These are phyloP conservation scores for Aricia artaxerxes DNA, from an alignment of 2,888 invertebrate species.

Conservation along the genomic window DNA sequence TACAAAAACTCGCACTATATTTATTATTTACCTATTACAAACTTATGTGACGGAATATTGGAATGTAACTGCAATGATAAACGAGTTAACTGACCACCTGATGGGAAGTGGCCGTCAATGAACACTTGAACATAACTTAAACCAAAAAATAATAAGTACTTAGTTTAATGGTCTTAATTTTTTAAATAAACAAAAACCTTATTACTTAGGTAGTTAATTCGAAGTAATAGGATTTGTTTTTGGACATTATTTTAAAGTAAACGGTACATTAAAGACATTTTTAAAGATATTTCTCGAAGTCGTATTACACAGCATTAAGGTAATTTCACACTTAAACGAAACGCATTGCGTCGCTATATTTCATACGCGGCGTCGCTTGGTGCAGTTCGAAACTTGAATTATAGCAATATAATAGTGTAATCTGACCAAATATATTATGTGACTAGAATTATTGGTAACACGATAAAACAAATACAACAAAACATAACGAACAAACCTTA, in stretches of 20 bases:
- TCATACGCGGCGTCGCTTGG: too few species aligned
- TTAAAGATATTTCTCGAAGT: background rate
- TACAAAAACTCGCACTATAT: constrained; percentile 20
- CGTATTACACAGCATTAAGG: background rate
- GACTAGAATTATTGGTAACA: constrained; percentile 32
- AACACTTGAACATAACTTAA: background rate
- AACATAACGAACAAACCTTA: constrained; percentile 53
- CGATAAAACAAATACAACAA: constrained; percentile 39
- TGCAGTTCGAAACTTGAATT: too few species aligned
- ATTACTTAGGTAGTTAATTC: background rate
- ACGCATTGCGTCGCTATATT: background rate
- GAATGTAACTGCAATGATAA: constrained; percentile 25
- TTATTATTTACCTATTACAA: background rate
- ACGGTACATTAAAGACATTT: background rate
- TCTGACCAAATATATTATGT: constrained; percentile 39
- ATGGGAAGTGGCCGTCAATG: background rate
- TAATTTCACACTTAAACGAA: background rate
- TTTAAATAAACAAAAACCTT: background rate
- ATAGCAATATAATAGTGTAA: background rate
- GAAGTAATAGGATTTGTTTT: background rate
- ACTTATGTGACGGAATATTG: constrained; percentile 17
- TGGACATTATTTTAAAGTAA: background rate
- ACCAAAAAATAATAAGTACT: background rate
- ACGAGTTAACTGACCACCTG: background rate
- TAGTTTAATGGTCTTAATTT: background rate